Evolutionary conservation across 2,797 vertebrate species (phyloP), one percentile per base, ranked within the genome.

Genomic region (Pseudochromis fuscus): DNA sequence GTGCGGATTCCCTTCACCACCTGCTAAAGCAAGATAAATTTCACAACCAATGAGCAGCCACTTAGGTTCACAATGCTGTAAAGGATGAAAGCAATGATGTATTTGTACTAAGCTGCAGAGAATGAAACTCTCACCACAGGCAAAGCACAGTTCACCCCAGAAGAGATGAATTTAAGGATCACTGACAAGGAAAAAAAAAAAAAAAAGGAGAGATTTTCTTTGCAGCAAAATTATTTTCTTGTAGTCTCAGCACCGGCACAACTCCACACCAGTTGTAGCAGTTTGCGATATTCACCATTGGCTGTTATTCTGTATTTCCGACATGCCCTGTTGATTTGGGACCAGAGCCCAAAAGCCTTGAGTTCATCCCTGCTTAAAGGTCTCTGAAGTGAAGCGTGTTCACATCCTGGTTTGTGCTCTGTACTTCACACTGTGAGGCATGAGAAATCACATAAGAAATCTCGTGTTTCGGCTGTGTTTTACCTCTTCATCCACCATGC

Each of bases 21-120:
- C 88, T 92, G 89, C 85, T 77, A 70, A 77, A 83, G 79, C 51
- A 65, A 89, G 90, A 92, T 92, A 88, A 80, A 87, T 83, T 81
- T 82, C 74, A 67, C 62, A 76, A 78, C 79, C 77, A 84, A 82
- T 68, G 71, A 83, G 64, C 67, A 77, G 77, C 72, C 83, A 72
- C 80, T 82, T 76, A 75, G 80, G 46, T 73, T 87, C 82, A 79
- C 83, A 86, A 69, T 68, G 68, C 72, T 82, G 42, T 51, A 78
- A 67, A 79, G 84, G 79, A 88, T 85, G 77, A 86, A 83, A 88
- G 84, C 79, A 65, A 72, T 85, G 79, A 78, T 85, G 84, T 69
- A 77, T 86, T 77, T 80, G 74, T 57, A 67, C 73, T 75, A 78
- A 78, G 75, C 76, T 28, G 58, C 64, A 67, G 48, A 59, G 67